Evolutionary conservation across 2,888 invertebrate species (phyloP), one percentile per base, ranked within the genome.

Genomic region (Chymomyza fuscimana): DNA sequence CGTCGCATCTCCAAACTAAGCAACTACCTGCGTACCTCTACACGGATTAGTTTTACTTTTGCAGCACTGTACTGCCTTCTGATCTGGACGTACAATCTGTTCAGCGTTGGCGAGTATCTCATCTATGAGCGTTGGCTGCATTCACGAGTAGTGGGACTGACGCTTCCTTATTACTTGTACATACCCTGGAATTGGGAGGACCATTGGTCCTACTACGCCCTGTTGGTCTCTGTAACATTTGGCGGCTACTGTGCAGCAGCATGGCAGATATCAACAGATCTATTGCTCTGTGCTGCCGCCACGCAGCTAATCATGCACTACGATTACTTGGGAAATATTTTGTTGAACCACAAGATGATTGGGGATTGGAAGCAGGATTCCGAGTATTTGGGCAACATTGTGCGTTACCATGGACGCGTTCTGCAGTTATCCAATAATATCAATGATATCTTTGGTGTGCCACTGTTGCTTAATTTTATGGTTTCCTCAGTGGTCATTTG

Each of bases 261-360:
- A 4, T 87, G 89, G 0, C 89, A 89, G 50, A 85, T 91, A n/a
- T 73, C 91, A 0, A 77, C 88, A 10, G 91, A 91, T 77, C 78
- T 91, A 40, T 50, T 91, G 22, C 78, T 91, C 5, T 89, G 84
- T 46, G 87, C 87, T 15, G 73, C 88, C 59, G 83, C 81, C 15
- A 89, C 88, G 0, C 87, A 90, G 68, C 62, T 91, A 5, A 77
- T 89, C 2, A 91, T 91, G 91, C 91, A 91, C 63, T 91, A 86
- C 5, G 88, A 91, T 56, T 81, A 81, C 61, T 67, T 91, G 25
- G 65, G 79, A 0, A 67, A 73, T 2, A 66, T 22, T 7, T 73
- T 91, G 3, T 74, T 74, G 15, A 2, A 5, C 0, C 62, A 74
- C 5, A 6, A 68, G 10, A 36, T 80, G 1, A 65, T 15, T 4